Percentiles rank a stretch among this genome's conserved stretches.
Evolutionary conservation across 2,113 vertebrate species (phyloP).

Genomic region (Pica pica): DNA sequence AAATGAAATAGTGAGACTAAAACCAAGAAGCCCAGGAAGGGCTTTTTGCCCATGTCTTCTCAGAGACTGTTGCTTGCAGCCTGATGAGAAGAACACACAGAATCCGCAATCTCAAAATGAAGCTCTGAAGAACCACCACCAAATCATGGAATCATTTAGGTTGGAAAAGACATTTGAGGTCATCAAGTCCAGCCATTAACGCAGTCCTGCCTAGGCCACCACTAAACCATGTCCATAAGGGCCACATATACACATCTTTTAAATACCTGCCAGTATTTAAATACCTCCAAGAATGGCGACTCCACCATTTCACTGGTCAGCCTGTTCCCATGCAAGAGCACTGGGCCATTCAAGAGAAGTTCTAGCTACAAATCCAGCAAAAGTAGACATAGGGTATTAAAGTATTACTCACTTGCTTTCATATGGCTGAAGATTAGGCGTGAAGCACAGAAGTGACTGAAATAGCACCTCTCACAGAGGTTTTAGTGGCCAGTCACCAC

Average conservation of each 20-base stretch:
- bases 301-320: neutral
- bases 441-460: neutral
- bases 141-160: neutral
- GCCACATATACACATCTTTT: neutral
- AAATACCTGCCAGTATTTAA: neutral
- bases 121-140: neutral
- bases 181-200: neutral
- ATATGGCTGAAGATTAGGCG: neutral
- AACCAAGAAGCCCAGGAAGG: neutral
- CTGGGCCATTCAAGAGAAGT: neutral
- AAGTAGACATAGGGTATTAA: neutral
- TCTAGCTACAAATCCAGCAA: neutral
- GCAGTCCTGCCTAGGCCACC: neutral
- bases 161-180: neutral
- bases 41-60: neutral
- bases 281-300: neutral
- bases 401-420: neutral
- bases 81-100: neutral
- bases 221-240: neutral
- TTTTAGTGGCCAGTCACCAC: neutral
- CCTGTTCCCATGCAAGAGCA: neutral
- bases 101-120: neutral
- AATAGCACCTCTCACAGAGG: neutral
- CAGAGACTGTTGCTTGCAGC: neutral
- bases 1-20: neutral